Evolutionary conservation across 2,888 invertebrate genomes (phyloP).

Genomic region (Oxycera nigricornis): DNA sequence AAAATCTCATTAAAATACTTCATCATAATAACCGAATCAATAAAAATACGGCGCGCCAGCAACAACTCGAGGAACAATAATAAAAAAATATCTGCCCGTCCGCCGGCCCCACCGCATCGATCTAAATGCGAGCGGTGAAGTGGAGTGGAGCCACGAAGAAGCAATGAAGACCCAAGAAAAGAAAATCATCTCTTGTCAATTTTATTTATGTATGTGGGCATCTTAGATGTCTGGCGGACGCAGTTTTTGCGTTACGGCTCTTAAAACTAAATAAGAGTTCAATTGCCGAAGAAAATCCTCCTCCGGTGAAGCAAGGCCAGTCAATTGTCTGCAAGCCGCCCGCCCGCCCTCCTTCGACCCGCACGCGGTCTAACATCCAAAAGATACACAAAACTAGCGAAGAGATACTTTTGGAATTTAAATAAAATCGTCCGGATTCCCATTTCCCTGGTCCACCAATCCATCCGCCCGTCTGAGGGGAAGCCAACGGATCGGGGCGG

Average conservation of each 20-base stretch:
- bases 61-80: constrained; percentile 5
- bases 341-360: no score
- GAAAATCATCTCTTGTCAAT: constrained; percentile 22
- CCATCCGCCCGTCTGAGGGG: no score
- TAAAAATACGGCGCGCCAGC: constrained; percentile 8
- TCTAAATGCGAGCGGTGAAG: constrained; percentile 27
- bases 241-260: constrained; percentile 9
- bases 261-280: constrained; percentile 25
- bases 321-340: no score
- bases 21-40: constrained; percentile 36
- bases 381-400: background rate
- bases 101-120: constrained; percentile 4
- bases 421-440: background rate
- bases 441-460: background rate
- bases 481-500: background rate
- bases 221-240: constrained; percentile 7
- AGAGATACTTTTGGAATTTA: background rate
- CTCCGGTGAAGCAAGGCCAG: no score
- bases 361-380: no score
- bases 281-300: background rate
- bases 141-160: no score
- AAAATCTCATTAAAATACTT: constrained; percentile 39
- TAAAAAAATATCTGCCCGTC: background rate
- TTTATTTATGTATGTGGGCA: constrained; percentile 11
- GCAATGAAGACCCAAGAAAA: no score